phyloP scores from a whole-genome alignment of 2,888 invertebrate genomes.

The Minunthozetes semirufus region DNA sequence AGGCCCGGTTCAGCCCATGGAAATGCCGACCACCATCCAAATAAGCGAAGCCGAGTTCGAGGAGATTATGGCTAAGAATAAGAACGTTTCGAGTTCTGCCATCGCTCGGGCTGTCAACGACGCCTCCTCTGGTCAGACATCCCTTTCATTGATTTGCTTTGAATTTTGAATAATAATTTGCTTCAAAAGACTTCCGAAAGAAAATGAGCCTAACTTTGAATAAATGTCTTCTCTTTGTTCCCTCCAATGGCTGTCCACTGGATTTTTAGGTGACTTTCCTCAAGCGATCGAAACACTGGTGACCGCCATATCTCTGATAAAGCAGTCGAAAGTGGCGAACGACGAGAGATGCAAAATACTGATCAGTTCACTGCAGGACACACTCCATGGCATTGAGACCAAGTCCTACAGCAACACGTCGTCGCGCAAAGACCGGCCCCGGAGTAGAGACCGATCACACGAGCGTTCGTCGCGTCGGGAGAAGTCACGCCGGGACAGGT shows the following conservation, averaged over 20 bases:
- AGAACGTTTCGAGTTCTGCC: slow-evolving; percentile 94
- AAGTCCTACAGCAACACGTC: slow-evolving; percentile 74
- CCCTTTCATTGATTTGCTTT: background rate
- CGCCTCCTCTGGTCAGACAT: slow-evolving; percentile 68
- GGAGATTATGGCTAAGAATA: slow-evolving; percentile 93
- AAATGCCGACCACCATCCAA: slow-evolving; percentile 45
- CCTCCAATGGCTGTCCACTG: background rate
- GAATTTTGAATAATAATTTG: no score
- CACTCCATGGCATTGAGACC: slow-evolving; percentile 91
- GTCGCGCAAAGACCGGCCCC: slow-evolving; percentile 56
- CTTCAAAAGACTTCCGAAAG: no score
- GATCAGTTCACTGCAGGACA: slow-evolving; percentile 92
- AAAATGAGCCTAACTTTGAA: background rate
- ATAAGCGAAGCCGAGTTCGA: slow-evolving; percentile 85
- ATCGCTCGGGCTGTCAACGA: slow-evolving; percentile 95
- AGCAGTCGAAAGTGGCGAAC: slow-evolving; percentile 89
- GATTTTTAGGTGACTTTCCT: slow-evolving; percentile 72
- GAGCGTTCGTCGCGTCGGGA: slow-evolving; percentile 45
- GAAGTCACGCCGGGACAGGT: slow-evolving; percentile 46
- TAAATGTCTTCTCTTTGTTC: no score
- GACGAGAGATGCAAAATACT: slow-evolving; percentile 98
- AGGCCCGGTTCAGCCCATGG: slow-evolving; percentile 2
- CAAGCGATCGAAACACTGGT: slow-evolving; percentile 97
- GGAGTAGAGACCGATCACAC: slow-evolving; percentile 63
- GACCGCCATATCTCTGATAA: slow-evolving; percentile 95